Evolutionary conservation across 1,140 invertebrate genomes (phyloP), one percentile per base, ranked within the genome.

Genomic region (Elysia chlorotica): DNA sequence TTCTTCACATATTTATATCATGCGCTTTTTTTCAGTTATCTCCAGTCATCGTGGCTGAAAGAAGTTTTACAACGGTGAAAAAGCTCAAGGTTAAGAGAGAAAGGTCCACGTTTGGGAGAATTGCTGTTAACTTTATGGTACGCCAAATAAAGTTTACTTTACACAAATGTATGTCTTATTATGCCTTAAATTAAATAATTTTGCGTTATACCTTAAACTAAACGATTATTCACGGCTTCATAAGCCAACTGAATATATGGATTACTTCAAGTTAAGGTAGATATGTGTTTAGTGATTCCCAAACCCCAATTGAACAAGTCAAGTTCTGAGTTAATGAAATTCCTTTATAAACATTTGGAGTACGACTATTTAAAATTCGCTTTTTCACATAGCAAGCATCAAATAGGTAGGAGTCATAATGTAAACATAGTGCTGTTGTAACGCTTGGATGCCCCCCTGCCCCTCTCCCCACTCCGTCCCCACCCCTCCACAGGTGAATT

Each of bases 401-500:
- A 48, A 14, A 14, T n/a, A n/a, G 41, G n/a, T 14, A 48, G n/a
- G 41, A 14, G 10, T 48, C 41, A 48, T 48, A 48, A 48, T 48
- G 41, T 48, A n/a, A 48, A 48, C 41, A 14, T 14, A 14, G 10
- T 48, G 41, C 41, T 48, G 10, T n/a, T 48, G 41, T 48, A n/a
- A 48, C n/a, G 41, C n/a, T n/a, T n/a, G n/a, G n/a, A n/a, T n/a
- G n/a, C n/a, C n/a, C n/a, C n/a, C n/a, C n/a, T n/a, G n/a, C n/a
- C n/a, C n/a, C n/a, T n/a, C n/a, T n/a, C n/a, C n/a, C n/a, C n/a
- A n/a, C n/a, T n/a, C n/a, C n/a, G n/a, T n/a, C n/a, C n/a, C n/a
- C n/a, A n/a, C n/a, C n/a, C n/a, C n/a, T n/a, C n/a, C n/a, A 23
- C 41, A 83, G 83, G 57, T 84, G 3, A 77, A 78, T 37, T 74